phyloP scores from a whole-genome alignment of 2,113 vertebrate genomes.

The Oryzias melastigma region DNA sequence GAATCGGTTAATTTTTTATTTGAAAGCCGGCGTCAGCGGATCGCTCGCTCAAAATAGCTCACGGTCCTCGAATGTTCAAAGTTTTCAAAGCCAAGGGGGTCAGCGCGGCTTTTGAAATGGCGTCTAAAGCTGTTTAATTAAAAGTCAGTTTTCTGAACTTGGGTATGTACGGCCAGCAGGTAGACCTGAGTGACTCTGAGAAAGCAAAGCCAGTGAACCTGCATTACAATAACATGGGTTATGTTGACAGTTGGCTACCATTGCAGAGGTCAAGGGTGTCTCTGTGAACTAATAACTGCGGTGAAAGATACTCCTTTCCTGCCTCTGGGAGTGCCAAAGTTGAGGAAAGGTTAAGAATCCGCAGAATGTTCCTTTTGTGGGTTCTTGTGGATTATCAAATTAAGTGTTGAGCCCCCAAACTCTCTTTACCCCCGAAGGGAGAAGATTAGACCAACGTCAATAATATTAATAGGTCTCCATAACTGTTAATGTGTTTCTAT shows the following conservation, averaged over 20 bases:
- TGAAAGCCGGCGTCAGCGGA: neutral
- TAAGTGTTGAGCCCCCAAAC: constrained; percentile 72
- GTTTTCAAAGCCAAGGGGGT: neutral
- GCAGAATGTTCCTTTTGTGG: constrained; percentile 76
- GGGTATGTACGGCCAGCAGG: constrained; percentile 24
- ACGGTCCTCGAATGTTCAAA: neutral
- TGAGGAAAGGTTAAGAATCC: constrained; percentile 78
- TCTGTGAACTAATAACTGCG: constrained; percentile 76
- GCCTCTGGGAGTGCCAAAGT: constrained; percentile 74
- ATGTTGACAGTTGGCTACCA: constrained; percentile 74
- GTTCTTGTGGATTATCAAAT: constrained; percentile 77
- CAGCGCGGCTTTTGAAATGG: neutral
- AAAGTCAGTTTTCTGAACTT: constrained; percentile 14
- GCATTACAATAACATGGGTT: constrained; percentile 69
- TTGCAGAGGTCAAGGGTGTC: constrained; percentile 72
- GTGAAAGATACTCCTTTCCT: constrained; percentile 77
- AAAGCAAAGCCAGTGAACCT: constrained; percentile 59
- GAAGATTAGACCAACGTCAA: constrained; percentile 66
- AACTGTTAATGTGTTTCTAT: constrained; percentile 36
- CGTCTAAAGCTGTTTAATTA: constrained; percentile 12
- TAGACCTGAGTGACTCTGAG: constrained; percentile 38
- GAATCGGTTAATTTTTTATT: neutral
- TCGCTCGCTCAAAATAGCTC: too few species aligned
- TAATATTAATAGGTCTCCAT: constrained; percentile 59
- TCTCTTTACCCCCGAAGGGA: constrained; percentile 43